phyloP scores from a whole-genome alignment of 2,113 vertebrate species.

The Hippocampus mohnikei region DNA sequence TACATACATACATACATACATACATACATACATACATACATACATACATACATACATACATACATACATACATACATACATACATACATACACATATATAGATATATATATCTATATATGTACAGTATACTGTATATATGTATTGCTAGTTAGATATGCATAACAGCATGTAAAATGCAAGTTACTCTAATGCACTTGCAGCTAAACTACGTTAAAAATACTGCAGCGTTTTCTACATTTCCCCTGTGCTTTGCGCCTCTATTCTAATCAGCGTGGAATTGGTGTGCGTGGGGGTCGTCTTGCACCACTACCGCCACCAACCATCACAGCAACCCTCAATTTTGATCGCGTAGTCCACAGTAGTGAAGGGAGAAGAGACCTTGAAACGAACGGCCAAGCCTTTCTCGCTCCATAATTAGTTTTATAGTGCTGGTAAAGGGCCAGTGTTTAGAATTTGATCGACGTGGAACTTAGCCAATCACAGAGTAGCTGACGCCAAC shows the following conservation, averaged over 20 bases:
- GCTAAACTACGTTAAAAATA: not conserved
- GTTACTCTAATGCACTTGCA: not conserved
- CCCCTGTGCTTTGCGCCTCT: slow-evolving; percentile 22
- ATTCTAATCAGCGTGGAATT: slow-evolving; percentile 63
- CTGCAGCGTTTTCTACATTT: not conserved
- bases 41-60: no score
- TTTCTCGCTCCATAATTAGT: slow-evolving; percentile 83
- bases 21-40: no score
- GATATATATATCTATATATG: no score
- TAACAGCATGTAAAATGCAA: no score
- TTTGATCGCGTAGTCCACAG: slow-evolving; percentile 75
- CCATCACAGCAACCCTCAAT: slow-evolving; percentile 32
- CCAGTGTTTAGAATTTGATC: slow-evolving; percentile 74
- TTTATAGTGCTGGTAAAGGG: slow-evolving; percentile 83
- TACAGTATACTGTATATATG: no score
- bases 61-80: no score
- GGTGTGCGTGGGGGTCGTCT: slow-evolving; percentile 59
- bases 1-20: no score
- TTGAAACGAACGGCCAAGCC: slow-evolving; percentile 85
- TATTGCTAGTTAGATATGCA: no score
- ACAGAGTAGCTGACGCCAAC: not conserved
- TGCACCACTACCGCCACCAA: slow-evolving; percentile 60
- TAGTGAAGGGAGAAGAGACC: slow-evolving; percentile 63
- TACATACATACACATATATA: no score
- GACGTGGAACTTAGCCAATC: slow-evolving; percentile 72